A percentile compares a stretch with the other conserved stretches of the same genome.
Conservation (phyloP, 2,888 invertebrate genomes). For the Itoplectis maculator region DNA sequence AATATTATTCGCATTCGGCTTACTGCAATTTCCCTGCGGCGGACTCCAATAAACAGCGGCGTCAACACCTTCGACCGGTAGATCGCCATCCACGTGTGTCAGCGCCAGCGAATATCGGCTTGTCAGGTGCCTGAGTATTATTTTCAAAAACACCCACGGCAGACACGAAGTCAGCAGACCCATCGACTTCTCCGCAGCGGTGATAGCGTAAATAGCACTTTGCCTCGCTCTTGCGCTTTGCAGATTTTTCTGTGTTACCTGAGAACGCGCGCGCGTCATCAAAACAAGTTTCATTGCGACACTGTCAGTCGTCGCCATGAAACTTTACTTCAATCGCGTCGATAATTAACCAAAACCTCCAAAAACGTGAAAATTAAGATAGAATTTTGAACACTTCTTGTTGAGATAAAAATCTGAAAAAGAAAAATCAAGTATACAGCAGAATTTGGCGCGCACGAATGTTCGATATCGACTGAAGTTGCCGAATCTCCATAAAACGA, state of each 20-base stretch:
- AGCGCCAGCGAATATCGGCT: conserved; percentile 89
- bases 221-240: conserved; percentile 85
- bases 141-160: conserved; percentile 86
- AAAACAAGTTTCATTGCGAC: not conserved
- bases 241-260: conserved; percentile 84
- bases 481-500: too few relatives aligned
- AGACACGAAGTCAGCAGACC: conserved; percentile 88
- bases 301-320: too few relatives aligned
- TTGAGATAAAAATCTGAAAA: too few relatives aligned
- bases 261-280: conserved; percentile 28
- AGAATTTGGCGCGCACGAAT: too few relatives aligned
- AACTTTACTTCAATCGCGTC: too few relatives aligned
- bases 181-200: conserved; percentile 85
- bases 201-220: conserved; percentile 86
- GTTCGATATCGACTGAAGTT: too few relatives aligned
- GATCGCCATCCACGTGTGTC: conserved; percentile 86
- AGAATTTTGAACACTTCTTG: too few relatives aligned
- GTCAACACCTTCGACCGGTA: conserved; percentile 89
- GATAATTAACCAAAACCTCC: too few relatives aligned
- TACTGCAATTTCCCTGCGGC: conserved; percentile 91
- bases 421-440: too few relatives aligned
- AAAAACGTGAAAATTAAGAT: too few relatives aligned
- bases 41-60: conserved; percentile 90
- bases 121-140: conserved; percentile 88
- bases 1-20: conserved; percentile 81